Evolutionary conservation across 2,797 vertebrate genomes (phyloP).

Genomic region (Scarus forsteni): DNA sequence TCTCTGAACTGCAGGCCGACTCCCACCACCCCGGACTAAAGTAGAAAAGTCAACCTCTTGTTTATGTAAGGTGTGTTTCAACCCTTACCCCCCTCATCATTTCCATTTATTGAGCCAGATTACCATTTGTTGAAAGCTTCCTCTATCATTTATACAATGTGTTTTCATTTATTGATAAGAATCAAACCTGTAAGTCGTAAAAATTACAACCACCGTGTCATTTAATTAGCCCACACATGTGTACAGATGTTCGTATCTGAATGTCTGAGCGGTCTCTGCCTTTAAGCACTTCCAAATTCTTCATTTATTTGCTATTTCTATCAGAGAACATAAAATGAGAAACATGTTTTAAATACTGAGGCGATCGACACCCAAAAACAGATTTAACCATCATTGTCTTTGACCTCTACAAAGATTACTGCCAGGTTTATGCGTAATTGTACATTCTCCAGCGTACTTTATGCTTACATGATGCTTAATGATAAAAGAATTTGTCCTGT

Average conservation of each 20-base stretch:
- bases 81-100: background rate
- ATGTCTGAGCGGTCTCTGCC: background rate
- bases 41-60: too few relatives aligned
- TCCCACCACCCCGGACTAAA: too few relatives aligned
- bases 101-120: background rate
- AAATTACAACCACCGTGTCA: constrained; percentile 27
- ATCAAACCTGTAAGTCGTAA: constrained; percentile 23
- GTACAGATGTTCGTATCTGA: background rate
- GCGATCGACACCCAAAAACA: background rate
- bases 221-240: background rate
- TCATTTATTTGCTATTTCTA: constrained; percentile 26
- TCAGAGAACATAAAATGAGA: background rate
- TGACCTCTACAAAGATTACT: background rate
- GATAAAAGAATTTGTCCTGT: background rate
- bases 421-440: background rate
- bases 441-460: too few relatives aligned
- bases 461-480: background rate
- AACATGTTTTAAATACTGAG: background rate
- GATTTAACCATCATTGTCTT: background rate
- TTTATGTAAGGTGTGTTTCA: too few relatives aligned
- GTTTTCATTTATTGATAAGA: constrained; percentile 3
- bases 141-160: background rate
- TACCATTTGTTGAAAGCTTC: background rate
- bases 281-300: background rate
- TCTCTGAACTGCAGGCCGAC: background rate